These are phyloP conservation scores for Eutolmus rufibarbis DNA, from an alignment of 2,888 invertebrate genomes.

Conservation along the genomic window DNA sequence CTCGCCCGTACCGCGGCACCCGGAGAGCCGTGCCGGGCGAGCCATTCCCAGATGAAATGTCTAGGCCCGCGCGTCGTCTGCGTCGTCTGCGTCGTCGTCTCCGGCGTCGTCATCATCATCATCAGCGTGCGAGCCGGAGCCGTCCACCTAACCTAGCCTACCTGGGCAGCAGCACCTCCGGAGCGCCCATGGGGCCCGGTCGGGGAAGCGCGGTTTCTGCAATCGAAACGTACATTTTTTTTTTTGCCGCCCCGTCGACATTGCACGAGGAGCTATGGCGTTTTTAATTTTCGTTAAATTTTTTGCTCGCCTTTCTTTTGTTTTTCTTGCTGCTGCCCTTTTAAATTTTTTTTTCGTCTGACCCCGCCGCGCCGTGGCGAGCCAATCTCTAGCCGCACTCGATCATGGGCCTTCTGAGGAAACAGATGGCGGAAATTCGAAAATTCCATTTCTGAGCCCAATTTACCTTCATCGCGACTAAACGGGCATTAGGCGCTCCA, in stretches of 20 bases:
- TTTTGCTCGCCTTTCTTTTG: not conserved
- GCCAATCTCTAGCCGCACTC: not conserved
- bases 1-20: constrained; percentile 51
- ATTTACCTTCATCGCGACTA: constrained; percentile 4
- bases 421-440: constrained; percentile 27
- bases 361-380: not conserved
- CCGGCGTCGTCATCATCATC: not conserved
- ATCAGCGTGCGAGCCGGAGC: no score
- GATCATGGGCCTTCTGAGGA: not conserved
- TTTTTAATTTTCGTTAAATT: constrained; percentile 28
- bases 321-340: not conserved
- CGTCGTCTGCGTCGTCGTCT: not conserved
- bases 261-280: not conserved
- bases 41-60: constrained; percentile 17
- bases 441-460: constrained; percentile 14
- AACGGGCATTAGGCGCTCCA: constrained; percentile 5
- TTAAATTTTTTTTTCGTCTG: not conserved
- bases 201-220: not conserved
- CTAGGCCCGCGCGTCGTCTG: not conserved
- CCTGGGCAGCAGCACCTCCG: not conserved
- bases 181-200: not conserved
- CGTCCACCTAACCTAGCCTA: not conserved
- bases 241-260: not conserved
- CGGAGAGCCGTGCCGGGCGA: not conserved
- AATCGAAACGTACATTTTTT: constrained; percentile 10